Evolutionary conservation across 2,113 vertebrate genomes (phyloP), one percentile per base, ranked within the genome.

Genomic region (Colinus virginianus): DNA sequence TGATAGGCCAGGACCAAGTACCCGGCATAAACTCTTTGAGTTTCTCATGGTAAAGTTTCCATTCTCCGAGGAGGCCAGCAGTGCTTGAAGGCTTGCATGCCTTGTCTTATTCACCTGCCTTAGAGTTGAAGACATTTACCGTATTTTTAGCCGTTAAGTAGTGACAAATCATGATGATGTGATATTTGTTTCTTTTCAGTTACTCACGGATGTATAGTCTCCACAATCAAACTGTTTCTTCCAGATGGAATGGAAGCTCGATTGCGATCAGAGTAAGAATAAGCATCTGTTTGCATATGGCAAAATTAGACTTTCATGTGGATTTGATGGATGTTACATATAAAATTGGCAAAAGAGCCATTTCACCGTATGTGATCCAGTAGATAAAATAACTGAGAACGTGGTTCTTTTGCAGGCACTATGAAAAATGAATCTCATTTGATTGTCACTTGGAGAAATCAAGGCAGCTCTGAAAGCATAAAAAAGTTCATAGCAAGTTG

Each of bases 181-280:
- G 87, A 16, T 94, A 18, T 96, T 93, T 98, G 43, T 98, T 94
- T 98, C 91, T 97, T 97, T 97, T 58, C 96, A 99, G 99, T 99
- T 94, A 99, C 99, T 95, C 99, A 99, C 98, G 99, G 99, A 97
- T 99, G 99, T 97, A 99, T 99, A 97, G 99, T 99, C 97, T 99
- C 99, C 85, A 98, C 99, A 94, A 98, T 99, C 98, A 99, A 99
- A 98, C 98, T 99, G 90, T 99, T 99, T 98, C 98, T 99, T 96
- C 99, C 99, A 95, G 99, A 99, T 97, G 99, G 99, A 97, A 99
- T 99, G 98, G 99, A 99, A 98, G 98, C 99, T 83, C 98, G 99
- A 59, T 97, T 99, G 46, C 98, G 99, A 96, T 98, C 99, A 97
- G 99, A 99, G 99, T 99, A 98, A 99, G 99, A 97, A 96, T 87